Evolutionary conservation across 2,888 invertebrate species (phyloP).

Genomic region (Heteromyza rotundicornis): DNA sequence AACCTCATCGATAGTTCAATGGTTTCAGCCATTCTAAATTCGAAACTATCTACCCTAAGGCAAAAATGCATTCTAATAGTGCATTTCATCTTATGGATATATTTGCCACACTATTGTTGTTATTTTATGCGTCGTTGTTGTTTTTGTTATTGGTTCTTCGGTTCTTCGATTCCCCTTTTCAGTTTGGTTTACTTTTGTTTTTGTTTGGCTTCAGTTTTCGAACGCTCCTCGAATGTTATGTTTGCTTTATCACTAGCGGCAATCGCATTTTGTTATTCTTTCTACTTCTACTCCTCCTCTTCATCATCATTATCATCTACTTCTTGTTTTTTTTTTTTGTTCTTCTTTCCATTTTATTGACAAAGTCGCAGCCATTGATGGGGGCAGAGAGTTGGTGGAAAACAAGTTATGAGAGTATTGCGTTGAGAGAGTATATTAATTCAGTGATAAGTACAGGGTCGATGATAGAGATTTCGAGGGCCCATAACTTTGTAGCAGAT

Average conservation of each 20-base stretch:
- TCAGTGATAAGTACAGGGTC: background rate
- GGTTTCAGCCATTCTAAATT: background rate
- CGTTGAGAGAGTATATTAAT: background rate
- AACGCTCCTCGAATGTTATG: slow-evolving; percentile 12
- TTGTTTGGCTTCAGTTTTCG: slow-evolving; percentile 1
- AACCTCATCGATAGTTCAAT: too few species aligned
- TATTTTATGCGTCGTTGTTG: slow-evolving; percentile 4
- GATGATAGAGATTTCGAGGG: slow-evolving; percentile 1
- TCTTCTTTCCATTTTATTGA: background rate
- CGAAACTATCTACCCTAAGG: background rate
- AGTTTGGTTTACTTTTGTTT: slow-evolving; percentile 12
- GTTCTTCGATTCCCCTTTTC: slow-evolving; percentile 6
- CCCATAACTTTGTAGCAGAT: too few species aligned
- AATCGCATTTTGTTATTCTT: slow-evolving; percentile 24
- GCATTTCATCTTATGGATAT: background rate
- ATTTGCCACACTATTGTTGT: background rate
- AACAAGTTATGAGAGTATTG: too few species aligned
- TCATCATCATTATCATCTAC: background rate
- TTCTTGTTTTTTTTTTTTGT: background rate
- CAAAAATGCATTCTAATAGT: background rate
- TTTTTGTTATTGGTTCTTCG: slow-evolving; percentile 7
- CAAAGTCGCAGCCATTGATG: background rate
- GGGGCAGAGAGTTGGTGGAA: too few species aligned
- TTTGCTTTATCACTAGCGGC: slow-evolving; percentile 31
- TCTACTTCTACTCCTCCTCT: background rate